phyloP scores from a whole-genome alignment of 2,797 vertebrate species.

The Rhinophrynus dorsalis region DNA sequence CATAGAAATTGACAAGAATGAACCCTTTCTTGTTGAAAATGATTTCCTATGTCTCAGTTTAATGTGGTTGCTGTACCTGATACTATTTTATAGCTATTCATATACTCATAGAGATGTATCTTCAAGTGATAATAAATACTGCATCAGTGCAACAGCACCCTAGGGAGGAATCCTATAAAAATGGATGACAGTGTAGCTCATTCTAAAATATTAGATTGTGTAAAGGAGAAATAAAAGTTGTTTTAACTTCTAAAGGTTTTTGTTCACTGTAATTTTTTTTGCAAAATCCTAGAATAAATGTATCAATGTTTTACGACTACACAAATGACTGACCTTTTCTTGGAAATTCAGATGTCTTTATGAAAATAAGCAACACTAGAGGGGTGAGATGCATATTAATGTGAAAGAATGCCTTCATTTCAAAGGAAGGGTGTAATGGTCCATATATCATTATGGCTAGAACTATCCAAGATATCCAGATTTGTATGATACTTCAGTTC shows the following conservation, averaged over 20 bases:
- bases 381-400: background rate
- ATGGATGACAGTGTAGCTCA: constrained; percentile 2
- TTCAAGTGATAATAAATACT: constrained; percentile 4
- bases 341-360: background rate
- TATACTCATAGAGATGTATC: background rate
- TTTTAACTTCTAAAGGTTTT: constrained; percentile 2
- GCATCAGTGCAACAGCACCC: background rate
- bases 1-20: background rate
- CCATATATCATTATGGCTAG: no score
- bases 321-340: constrained; percentile 7
- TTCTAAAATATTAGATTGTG: constrained; percentile 18
- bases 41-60: background rate
- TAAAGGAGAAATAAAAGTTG: constrained; percentile 23
- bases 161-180: constrained; percentile 14
- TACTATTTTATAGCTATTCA: background rate
- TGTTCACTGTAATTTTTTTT: background rate
- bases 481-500: no score
- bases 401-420: background rate
- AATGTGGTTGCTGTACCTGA: background rate
- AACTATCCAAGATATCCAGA: no score
- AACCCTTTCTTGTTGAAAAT: background rate
- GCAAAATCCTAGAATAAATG: no score
- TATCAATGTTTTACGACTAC: no score
- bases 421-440: no score
- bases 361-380: no score